Conservation (phyloP, 2,888 invertebrate species). For the Luperina nickerlii region DNA sequence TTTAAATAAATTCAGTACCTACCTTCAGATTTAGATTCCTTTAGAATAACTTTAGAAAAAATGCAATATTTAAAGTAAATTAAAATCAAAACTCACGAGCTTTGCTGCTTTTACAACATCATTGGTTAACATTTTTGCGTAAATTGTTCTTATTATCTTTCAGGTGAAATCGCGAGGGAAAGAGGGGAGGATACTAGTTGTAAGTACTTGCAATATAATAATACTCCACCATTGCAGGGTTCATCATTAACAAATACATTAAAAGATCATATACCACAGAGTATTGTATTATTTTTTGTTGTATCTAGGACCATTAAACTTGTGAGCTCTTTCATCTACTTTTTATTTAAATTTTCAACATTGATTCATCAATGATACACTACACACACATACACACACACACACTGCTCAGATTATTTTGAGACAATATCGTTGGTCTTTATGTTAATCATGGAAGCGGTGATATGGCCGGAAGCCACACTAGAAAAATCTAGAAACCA, state of each 20-base stretch:
- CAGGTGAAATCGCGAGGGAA: conserved; percentile 94
- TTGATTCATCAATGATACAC: background rate
- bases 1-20: conserved; percentile 18
- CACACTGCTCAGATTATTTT: background rate
- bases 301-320: background rate
- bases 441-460: background rate
- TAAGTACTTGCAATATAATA: conserved; percentile 88
- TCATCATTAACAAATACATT: conserved; percentile 5
- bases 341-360: background rate
- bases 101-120: conserved; percentile 38
- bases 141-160: conserved; percentile 77
- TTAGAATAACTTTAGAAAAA: conserved; percentile 19
- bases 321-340: background rate
- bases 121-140: conserved; percentile 43
- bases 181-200: conserved; percentile 94
- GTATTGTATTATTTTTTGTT: background rate
- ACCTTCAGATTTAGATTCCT: conserved; percentile 1
- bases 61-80: conserved; percentile 14
- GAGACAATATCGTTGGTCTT: background rate
- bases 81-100: conserved; percentile 46
- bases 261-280: background rate
- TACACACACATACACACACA: too few relatives aligned
- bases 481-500: background rate
- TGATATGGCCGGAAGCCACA: background rate
- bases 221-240: conserved; percentile 1